Conservation (phyloP, 23 tunicate genomes). For the Aplidium turbinatum region DNA sequence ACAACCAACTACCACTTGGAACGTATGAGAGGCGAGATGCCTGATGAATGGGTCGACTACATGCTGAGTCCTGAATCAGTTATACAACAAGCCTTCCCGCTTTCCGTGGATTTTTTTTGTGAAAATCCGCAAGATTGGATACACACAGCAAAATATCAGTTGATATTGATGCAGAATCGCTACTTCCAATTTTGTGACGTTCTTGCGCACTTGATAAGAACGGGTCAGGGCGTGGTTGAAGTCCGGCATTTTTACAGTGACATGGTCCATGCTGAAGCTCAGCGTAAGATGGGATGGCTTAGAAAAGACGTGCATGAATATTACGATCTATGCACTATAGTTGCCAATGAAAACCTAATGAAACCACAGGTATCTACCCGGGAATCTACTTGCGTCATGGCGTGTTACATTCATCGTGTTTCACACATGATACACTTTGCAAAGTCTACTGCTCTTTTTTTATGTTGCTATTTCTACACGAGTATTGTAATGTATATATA, state of each 20-base stretch:
- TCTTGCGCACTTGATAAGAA: constrained; percentile 41
- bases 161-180: constrained; percentile 2
- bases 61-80: constrained; percentile 26
- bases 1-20: constrained; percentile 29
- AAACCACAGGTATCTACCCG: constrained; percentile 56
- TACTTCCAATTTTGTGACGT: constrained; percentile 56
- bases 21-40: not conserved
- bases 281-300: constrained; percentile 49
- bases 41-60: constrained; percentile 32
- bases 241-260: constrained; percentile 49
- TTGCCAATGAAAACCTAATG: constrained; percentile 19
- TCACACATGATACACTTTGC: no score
- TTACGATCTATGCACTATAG: not conserved
- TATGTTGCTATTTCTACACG: no score
- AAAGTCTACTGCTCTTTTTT: no score
- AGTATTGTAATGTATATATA: no score
- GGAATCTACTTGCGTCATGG: no score
- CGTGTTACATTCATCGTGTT: no score
- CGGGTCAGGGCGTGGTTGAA: constrained; percentile 54
- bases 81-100: not conserved
- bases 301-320: constrained; percentile 14
- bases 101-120: constrained; percentile 37
- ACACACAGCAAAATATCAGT: constrained; percentile 43
- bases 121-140: constrained; percentile 54
- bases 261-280: constrained; percentile 53